Evolutionary conservation across 2,888 invertebrate species (phyloP).

Genomic region (Acanthosepion esculentum): DNA sequence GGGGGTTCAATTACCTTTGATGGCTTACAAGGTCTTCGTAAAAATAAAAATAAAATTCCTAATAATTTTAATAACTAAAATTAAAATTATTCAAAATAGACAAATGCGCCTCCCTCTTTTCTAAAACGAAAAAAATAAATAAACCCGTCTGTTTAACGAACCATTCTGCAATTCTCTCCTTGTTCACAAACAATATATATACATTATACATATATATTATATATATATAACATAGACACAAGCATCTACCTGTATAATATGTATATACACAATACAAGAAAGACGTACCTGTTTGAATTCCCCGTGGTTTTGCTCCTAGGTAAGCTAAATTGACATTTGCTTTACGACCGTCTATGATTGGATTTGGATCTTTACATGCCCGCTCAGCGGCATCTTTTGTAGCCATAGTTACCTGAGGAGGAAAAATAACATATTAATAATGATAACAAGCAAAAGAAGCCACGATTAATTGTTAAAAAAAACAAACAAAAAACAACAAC

Average conservation of each 20-base stretch:
- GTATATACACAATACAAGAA: neutral
- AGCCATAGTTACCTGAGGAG: conserved; percentile 94
- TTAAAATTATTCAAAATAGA: no score
- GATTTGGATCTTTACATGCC: conserved; percentile 98
- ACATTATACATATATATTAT: neutral
- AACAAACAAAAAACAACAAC: no score
- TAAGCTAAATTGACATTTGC: conserved; percentile 98
- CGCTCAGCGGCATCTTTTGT: conserved; percentile 94
- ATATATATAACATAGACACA: neutral
- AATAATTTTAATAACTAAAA: no score
- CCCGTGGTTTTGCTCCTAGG: conserved; percentile 91
- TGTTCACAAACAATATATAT: no score
- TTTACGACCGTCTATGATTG: conserved; percentile 97
- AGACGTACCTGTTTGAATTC: conserved; percentile 57
- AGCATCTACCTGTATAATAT: neutral
- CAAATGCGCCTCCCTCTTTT: no score
- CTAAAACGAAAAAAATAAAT: no score
- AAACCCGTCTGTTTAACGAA: no score
- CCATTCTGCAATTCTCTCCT: neutral
- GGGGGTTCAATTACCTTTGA: no score
- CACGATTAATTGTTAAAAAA: neutral
- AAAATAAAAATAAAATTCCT: no score
- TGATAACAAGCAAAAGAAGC: neutral
- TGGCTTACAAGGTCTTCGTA: no score
- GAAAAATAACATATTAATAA: conserved; percentile 12